Conservation (phyloP, 2,797 vertebrate genomes). For the Spea hammondii region DNA sequence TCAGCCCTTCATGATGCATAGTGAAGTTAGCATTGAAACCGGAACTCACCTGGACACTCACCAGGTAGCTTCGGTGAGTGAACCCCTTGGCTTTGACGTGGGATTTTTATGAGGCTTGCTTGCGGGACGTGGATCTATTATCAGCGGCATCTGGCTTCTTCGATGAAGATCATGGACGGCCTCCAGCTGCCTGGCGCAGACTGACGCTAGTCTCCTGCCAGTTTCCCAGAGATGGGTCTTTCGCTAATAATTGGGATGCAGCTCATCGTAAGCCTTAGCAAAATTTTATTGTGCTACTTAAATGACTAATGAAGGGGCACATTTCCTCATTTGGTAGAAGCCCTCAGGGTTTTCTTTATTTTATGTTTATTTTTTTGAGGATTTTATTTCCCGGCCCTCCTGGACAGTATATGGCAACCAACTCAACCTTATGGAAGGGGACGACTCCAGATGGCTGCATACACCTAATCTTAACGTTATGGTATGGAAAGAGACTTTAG, state of each 20-base stretch:
- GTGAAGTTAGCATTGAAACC: too few species aligned
- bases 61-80: too few species aligned
- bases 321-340: constrained; percentile 6
- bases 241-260: constrained; percentile 25
- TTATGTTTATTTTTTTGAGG: neutral
- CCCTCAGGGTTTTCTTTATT: neutral
- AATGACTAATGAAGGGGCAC: constrained; percentile 3
- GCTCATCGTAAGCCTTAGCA: constrained; percentile 32
- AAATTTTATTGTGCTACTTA: constrained; percentile 18
- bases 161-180: constrained; percentile 13
- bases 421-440: too few species aligned
- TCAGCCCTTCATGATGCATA: too few species aligned
- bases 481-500: too few species aligned
- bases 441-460: too few species aligned
- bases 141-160: constrained; percentile 26
- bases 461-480: too few species aligned
- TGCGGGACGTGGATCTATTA: constrained; percentile 20
- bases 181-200: constrained; percentile 27
- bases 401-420: neutral
- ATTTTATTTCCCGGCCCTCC: neutral
- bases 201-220: constrained; percentile 32
- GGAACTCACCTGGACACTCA: too few species aligned
- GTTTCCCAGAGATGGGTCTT: constrained; percentile 16
- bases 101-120: neutral
- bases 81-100: too few species aligned